A percentile compares a stretch with the other conserved stretches of the same genome.
Conservation (phyloP, 2,797 vertebrate species). For the Sebastes ruberrimus region DNA sequence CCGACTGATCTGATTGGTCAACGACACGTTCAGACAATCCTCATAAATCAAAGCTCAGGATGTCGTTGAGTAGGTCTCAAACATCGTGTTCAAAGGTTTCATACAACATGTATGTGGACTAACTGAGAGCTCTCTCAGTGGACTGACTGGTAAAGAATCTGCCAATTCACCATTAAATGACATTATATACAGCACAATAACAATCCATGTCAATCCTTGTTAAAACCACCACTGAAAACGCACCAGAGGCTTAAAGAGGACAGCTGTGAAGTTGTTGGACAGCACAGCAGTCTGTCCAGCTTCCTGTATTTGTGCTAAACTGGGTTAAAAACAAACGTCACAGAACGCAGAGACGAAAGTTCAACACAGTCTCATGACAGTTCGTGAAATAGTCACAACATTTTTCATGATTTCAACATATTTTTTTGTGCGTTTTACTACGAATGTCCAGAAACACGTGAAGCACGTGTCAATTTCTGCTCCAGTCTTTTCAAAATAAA, state of each 20-base stretch:
- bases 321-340: neutral
- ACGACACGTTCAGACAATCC: neutral
- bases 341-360: neutral
- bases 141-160: neutral
- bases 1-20: neutral
- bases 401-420: no score
- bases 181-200: neutral
- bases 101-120: neutral
- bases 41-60: neutral
- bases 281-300: neutral
- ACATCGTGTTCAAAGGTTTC: neutral
- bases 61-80: neutral
- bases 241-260: neutral
- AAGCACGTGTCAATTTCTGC: no score
- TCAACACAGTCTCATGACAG: no score
- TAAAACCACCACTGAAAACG: neutral
- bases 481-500: no score
- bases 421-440: no score
- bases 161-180: neutral
- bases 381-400: no score
- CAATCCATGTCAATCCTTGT: neutral
- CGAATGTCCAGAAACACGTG: no score
- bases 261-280: neutral
- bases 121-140: neutral
- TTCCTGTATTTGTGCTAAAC: neutral